Evolutionary conservation across 2,113 vertebrate genomes (phyloP), one percentile per base, ranked within the genome.

Genomic region (Etheostoma spectabile): DNA sequence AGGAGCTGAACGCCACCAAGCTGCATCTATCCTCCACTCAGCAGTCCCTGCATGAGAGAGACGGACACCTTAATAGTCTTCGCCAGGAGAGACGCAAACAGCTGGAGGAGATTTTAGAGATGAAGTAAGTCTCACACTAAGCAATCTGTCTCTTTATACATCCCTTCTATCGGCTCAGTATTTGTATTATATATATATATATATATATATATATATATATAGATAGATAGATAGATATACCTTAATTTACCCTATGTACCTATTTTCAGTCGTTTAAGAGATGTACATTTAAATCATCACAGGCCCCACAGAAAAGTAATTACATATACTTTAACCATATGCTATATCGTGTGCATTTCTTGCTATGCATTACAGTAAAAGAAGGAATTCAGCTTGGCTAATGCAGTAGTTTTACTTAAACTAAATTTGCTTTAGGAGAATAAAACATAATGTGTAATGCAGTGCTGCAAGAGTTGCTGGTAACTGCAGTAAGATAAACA

Each of bases 91-190:
- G 96, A 86, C 96, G 97, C 77, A 97, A 97, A 77, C 97, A 99
- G 92, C 96, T 99, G 42, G 96, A 98, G 88, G 98, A 99, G 93
- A 97, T 99, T 77, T 94, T 99, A 79, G 98, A 99, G 94, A 98
- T 99, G 96, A 99, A 99, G 98, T 99, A 92, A 98, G 98, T 95
- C 45, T 56, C 33, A 8, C 42, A 63, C 55, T 60, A 27, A 56
- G 22, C 18, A 22, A 49, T 21, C 21, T 19, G 21, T 68, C 66
- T 69, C 12, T 59, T 55, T 46, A 48, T 15, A 33, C 11, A 7
- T 4, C 11, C 14, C 21, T 16, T 4, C 38, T 15, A 68, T 49
- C 33, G 7, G 45, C 71, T 22, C 24, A 48, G 19, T 59, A 30
- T n/a, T 10, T 21, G 14, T 13, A 24, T 16, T 30, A 38, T 52